A percentile compares a stretch with the other conserved stretches of the same genome.
Conservation (phyloP, 2,113 vertebrate genomes). For the Sapayoa aenigma region DNA sequence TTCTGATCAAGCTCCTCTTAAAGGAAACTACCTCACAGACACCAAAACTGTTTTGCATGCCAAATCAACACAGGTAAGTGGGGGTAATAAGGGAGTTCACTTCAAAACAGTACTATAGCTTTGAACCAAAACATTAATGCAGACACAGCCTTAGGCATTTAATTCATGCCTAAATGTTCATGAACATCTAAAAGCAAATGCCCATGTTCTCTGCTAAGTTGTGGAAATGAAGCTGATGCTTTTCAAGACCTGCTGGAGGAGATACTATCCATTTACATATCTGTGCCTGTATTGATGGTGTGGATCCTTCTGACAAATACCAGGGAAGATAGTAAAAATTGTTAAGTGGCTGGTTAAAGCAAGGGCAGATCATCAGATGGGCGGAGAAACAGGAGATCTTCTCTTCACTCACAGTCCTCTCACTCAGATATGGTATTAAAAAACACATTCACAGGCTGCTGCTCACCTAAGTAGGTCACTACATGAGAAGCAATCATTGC, state of each 20-base stretch:
- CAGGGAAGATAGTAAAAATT: not conserved
- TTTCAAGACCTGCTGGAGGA: not conserved
- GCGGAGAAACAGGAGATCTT: not conserved
- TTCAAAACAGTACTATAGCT: constrained; percentile 3
- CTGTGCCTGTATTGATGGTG: not conserved
- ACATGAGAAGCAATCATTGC: not conserved
- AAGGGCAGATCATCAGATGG: not conserved
- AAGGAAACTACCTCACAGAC: not conserved
- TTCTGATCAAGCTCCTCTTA: not conserved
- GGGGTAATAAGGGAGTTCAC: not conserved
- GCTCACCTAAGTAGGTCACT: not conserved
- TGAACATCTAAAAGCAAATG: not conserved
- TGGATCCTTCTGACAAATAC: not conserved
- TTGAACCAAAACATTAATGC: not conserved
- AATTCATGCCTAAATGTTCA: not conserved
- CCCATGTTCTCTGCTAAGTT: not conserved
- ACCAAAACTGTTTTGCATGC: not conserved
- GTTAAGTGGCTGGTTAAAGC: not conserved
- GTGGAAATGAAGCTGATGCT: not conserved
- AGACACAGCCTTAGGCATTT: not conserved
- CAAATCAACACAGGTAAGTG: not conserved
- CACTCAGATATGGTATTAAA: not conserved
- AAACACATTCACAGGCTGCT: not conserved
- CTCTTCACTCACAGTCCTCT: not conserved
- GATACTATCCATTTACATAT: not conserved